phyloP scores from a whole-genome alignment of 2,113 vertebrate genomes.

The Entomyzon cyanotis region DNA sequence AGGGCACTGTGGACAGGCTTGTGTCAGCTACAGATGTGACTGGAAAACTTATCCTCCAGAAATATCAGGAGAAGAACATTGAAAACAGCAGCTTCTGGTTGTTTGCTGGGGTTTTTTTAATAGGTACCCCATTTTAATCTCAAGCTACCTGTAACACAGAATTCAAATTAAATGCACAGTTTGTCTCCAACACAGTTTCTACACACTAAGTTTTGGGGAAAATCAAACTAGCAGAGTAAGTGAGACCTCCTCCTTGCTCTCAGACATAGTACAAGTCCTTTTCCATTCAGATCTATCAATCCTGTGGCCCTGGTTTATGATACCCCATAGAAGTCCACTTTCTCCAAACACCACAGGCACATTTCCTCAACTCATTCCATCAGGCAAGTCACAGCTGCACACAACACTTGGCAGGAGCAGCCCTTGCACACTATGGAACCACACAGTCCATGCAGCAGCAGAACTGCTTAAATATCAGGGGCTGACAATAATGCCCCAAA shows the following conservation, averaged over 20 bases:
- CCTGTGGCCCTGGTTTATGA: neutral
- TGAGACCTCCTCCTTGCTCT: neutral
- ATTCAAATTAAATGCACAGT: neutral
- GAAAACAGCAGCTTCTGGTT: neutral
- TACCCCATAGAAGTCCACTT: neutral
- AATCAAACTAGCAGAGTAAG: neutral
- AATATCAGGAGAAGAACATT: neutral
- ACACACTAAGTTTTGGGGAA: neutral
- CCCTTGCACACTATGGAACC: neutral
- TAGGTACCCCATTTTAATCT: neutral
- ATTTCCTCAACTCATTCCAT: neutral
- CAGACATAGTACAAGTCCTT: neutral
- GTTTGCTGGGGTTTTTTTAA: rapidly evolving
- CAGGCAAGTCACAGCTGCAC: neutral
- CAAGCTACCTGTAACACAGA: neutral
- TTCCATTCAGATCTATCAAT: neutral
- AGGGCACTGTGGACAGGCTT: neutral
- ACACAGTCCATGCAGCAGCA: neutral
- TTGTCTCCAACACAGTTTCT: neutral
- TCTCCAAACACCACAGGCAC: rapidly evolving
- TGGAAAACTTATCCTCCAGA: neutral
- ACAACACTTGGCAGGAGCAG: neutral
- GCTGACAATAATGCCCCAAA: neutral
- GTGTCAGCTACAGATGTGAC: neutral
- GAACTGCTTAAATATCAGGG: neutral